These are phyloP conservation scores for Lota lota DNA, from an alignment of 2,113 vertebrate genomes.

Conservation along the genomic window DNA sequence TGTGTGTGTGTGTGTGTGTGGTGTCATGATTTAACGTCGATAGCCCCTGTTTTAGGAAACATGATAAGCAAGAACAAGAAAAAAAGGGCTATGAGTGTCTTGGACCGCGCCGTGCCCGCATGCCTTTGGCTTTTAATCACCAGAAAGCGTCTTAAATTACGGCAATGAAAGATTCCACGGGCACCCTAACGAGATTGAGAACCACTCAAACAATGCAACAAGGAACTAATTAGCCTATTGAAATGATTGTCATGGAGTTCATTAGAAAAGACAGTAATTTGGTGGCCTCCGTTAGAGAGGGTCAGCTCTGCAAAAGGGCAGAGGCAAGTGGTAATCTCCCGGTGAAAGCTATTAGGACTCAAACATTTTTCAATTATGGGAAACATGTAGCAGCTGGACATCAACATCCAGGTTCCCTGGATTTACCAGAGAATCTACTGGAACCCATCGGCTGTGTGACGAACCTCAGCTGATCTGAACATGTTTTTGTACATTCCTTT, in stretches of 20 bases:
- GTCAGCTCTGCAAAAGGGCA: conserved; percentile 36
- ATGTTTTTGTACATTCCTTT: neutral
- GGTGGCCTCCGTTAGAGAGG: conserved; percentile 25
- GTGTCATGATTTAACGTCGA: conserved; percentile 7
- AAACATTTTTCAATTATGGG: conserved; percentile 29
- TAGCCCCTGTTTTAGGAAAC: neutral
- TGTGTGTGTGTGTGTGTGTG: neutral
- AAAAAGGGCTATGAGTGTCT: conserved; percentile 7
- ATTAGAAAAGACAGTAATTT: conserved; percentile 37
- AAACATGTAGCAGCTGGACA: conserved; percentile 27
- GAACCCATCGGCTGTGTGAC: neutral
- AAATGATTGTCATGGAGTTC: conserved; percentile 41
- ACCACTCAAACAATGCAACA: conserved; percentile 39
- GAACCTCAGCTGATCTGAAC: neutral
- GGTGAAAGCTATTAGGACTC: conserved; percentile 20
- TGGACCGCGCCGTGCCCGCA: conserved; percentile 2
- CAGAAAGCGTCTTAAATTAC: conserved; percentile 38
- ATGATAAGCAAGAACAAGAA: conserved; percentile 18
- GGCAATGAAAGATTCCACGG: conserved; percentile 29
- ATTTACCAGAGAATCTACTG: neutral
- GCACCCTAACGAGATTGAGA: conserved; percentile 33
- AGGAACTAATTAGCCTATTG: conserved; percentile 41
- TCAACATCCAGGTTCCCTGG: conserved; percentile 3
- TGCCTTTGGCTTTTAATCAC: conserved; percentile 34
- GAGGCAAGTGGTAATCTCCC: conserved; percentile 28